Conservation (phyloP, 1,140 invertebrate species). For the Parasteatoda tepidariorum region DNA sequence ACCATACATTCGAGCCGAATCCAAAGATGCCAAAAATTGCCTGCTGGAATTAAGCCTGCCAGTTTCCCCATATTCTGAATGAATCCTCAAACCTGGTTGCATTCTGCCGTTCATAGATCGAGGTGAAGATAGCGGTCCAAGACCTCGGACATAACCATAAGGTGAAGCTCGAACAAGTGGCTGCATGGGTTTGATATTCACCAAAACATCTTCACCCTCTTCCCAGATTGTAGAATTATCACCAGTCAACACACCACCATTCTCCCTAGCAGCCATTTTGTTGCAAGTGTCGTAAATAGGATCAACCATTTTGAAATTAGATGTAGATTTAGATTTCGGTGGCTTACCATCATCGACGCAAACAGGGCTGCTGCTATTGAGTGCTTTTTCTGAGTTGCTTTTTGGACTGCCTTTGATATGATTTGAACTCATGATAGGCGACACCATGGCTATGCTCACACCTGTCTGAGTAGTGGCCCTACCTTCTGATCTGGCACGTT, state of each 20-base stretch:
- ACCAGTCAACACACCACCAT: constrained; percentile 1
- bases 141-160: constrained; percentile 75
- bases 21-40: constrained; percentile 33
- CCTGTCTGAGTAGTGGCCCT: constrained; percentile 42
- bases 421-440: constrained; percentile 75
- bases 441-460: constrained; percentile 76
- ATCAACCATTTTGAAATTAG: constrained; percentile 31
- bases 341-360: not conserved
- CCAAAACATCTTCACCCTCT: constrained; percentile 82
- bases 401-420: constrained; percentile 47
- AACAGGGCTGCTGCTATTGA: constrained; percentile 37
- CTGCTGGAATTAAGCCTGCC: constrained; percentile 39
- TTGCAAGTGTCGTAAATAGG: constrained; percentile 53
- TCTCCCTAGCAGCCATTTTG: constrained; percentile 38
- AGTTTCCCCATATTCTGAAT: constrained; percentile 65
- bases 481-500: constrained; percentile 41
- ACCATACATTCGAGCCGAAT: constrained; percentile 44
- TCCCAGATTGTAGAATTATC: constrained; percentile 68
- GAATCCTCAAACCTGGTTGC: constrained; percentile 63
- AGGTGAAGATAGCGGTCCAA: constrained; percentile 61
- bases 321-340: constrained; percentile 26
- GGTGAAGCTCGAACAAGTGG: constrained; percentile 77
- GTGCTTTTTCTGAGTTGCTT: not conserved
- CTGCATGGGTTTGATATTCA: constrained; percentile 92
- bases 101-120: constrained; percentile 53